These are phyloP conservation scores for Lymantria dispar DNA, from an alignment of 2,888 invertebrate genomes.

Conservation along the genomic window DNA sequence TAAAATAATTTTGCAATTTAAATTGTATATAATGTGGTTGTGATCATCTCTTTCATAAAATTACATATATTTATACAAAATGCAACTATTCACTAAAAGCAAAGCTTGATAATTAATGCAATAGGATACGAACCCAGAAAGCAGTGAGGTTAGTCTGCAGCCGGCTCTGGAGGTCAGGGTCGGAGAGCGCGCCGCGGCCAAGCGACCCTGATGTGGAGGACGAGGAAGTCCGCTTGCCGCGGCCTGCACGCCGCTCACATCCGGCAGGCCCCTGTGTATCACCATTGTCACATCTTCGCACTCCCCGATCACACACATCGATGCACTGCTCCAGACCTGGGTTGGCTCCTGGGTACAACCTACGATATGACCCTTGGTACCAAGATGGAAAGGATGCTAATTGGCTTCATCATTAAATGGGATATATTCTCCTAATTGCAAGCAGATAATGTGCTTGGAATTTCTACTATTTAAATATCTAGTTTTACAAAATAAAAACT, in stretches of 20 bases:
- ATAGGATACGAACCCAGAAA: constrained; percentile 67
- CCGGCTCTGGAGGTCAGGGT: constrained; percentile 68
- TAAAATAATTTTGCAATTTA: no score
- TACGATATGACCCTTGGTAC: constrained; percentile 2
- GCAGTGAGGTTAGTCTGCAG: constrained; percentile 64
- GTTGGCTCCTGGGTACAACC: constrained; percentile 10
- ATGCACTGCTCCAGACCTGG: constrained; percentile 19
- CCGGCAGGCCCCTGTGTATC: constrained; percentile 49
- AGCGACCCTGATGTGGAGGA: constrained; percentile 54
- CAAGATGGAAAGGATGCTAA: not conserved
- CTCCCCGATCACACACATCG: constrained; percentile 45
- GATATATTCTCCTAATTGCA: not conserved
- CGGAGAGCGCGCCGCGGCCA: constrained; percentile 69
- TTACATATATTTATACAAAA: no score
- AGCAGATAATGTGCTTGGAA: not conserved
- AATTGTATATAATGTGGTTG: no score
- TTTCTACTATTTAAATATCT: not conserved
- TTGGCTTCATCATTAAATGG: not conserved
- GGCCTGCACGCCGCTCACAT: constrained; percentile 53
- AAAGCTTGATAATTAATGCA: constrained; percentile 15
- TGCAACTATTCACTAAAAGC: constrained; percentile 10
- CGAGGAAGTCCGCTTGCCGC: constrained; percentile 56
- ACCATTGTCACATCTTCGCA: constrained; percentile 36
- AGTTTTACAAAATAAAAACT: not conserved
- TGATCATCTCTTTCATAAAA: no score